Evolutionary conservation across 2,888 invertebrate species (phyloP).

Genomic region (Coelinius sp.): DNA sequence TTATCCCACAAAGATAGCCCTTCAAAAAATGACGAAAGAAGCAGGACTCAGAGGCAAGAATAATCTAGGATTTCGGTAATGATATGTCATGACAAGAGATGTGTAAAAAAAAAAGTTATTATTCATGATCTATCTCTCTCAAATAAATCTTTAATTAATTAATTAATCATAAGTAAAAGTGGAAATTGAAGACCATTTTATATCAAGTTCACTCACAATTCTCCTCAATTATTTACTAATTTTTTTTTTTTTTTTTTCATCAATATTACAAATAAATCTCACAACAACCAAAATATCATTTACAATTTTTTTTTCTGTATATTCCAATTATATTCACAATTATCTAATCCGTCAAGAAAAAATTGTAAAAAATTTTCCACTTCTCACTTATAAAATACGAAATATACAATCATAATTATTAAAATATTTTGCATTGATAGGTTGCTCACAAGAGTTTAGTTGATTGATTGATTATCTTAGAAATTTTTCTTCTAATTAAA

Average conservation of each 20-base stretch:
- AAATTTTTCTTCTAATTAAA: constrained; percentile 29
- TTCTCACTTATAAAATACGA: constrained; percentile 36
- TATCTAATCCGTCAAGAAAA: background rate
- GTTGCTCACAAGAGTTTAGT: constrained; percentile 59
- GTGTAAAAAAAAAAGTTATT: background rate
- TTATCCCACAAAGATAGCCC: constrained; percentile 19
- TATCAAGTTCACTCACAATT: background rate
- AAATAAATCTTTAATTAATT: constrained; percentile 5
- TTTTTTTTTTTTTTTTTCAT: no score
- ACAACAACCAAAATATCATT: background rate
- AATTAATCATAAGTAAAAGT: background rate
- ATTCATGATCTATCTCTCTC: background rate
- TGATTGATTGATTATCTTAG: background rate
- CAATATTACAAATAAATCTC: no score
- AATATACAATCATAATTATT: constrained; percentile 50
- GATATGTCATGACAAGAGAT: background rate
- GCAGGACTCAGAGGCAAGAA: background rate
- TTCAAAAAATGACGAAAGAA: constrained; percentile 1
- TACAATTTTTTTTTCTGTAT: background rate
- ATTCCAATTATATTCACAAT: background rate
- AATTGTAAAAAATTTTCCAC: constrained; percentile 23
- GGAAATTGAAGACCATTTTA: background rate
- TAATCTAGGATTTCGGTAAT: background rate
- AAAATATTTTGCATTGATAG: constrained; percentile 69
- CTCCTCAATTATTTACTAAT: background rate